Evolutionary conservation across 1,140 invertebrate species (phyloP).

Genomic region (Pollicipes pollicipes): DNA sequence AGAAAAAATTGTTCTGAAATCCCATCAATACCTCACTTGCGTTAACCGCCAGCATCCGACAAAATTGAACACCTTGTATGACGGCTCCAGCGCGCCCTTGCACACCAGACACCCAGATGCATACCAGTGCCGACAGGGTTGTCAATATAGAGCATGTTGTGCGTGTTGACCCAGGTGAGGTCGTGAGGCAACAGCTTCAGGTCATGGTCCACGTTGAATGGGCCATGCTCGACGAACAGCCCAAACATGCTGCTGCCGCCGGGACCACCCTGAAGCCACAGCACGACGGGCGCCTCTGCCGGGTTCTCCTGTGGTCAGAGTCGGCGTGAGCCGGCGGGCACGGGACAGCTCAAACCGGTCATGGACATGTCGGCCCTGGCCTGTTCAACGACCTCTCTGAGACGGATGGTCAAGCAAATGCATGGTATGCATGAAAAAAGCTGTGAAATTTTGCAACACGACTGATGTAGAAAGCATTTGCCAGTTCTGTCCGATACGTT

Average conservation of each 20-base stretch:
- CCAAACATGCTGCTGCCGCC: conserved; percentile 61
- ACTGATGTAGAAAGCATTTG: too few relatives aligned
- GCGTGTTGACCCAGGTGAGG: conserved; percentile 51
- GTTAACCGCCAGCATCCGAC: too few relatives aligned
- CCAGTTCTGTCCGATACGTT: too few relatives aligned
- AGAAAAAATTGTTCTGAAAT: too few relatives aligned
- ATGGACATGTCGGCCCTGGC: too few relatives aligned
- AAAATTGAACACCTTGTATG: too few relatives aligned
- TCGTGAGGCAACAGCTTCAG: conserved; percentile 38
- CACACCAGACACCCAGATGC: too few relatives aligned
- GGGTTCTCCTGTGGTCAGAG: conserved; percentile 20
- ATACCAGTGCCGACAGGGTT: conserved; percentile 58
- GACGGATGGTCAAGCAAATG: neutral
- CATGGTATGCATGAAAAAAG: conserved; percentile 5
- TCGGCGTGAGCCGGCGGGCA: neutral
- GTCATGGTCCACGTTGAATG: conserved; percentile 41
- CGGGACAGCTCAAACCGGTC: too few relatives aligned
- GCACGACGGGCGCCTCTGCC: conserved; percentile 43
- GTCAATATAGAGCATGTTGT: conserved; percentile 65
- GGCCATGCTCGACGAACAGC: conserved; percentile 64
- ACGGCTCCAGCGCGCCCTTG: too few relatives aligned
- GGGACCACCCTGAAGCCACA: conserved; percentile 74
- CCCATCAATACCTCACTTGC: too few relatives aligned
- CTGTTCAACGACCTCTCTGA: neutral
- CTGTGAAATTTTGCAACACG: neutral